Evolutionary conservation across 1,140 invertebrate genomes (phyloP).

Genomic region (Trichonephila clavipes): DNA sequence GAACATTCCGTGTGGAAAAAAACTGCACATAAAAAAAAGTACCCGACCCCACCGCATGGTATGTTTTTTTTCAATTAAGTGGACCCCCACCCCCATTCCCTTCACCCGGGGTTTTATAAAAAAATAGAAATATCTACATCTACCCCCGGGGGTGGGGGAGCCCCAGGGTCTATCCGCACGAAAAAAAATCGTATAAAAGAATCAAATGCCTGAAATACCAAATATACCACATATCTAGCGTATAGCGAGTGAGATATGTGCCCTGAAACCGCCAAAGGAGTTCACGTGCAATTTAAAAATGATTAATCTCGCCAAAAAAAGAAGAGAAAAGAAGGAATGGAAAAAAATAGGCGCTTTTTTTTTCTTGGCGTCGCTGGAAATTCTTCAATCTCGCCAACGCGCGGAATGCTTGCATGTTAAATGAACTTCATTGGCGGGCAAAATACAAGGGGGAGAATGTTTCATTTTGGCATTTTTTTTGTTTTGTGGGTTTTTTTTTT

Average conservation of each 20-base stretch:
- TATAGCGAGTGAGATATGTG: constrained; percentile 50
- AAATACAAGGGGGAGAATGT: constrained; percentile 55
- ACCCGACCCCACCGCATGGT: constrained; percentile 20
- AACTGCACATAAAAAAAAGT: neutral
- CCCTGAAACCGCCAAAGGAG: constrained; percentile 21
- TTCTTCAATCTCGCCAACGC: constrained; percentile 58
- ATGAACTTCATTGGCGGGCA: constrained; percentile 70
- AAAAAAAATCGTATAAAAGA: constrained; percentile 29
- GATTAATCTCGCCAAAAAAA: constrained; percentile 72
- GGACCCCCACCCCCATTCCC: neutral
- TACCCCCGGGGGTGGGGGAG: neutral
- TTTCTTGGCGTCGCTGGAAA: neutral
- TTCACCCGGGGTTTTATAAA: neutral
- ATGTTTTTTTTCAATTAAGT: constrained; percentile 60
- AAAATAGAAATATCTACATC: constrained; percentile 70
- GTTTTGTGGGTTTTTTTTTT: neutral
- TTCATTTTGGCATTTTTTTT: constrained; percentile 55
- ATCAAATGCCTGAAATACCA: constrained; percentile 68
- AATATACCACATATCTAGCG: constrained; percentile 52
- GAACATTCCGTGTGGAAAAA: neutral
- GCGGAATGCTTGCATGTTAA: constrained; percentile 61
- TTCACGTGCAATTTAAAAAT: constrained; percentile 74
- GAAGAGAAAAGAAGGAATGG: neutral
- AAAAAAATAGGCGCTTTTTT: constrained; percentile 11
- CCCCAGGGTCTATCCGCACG: neutral